A percentile compares a stretch with the other conserved stretches of the same genome.
phyloP scores from a whole-genome alignment of 2,888 invertebrate species.

The Folsomia manolachei region DNA sequence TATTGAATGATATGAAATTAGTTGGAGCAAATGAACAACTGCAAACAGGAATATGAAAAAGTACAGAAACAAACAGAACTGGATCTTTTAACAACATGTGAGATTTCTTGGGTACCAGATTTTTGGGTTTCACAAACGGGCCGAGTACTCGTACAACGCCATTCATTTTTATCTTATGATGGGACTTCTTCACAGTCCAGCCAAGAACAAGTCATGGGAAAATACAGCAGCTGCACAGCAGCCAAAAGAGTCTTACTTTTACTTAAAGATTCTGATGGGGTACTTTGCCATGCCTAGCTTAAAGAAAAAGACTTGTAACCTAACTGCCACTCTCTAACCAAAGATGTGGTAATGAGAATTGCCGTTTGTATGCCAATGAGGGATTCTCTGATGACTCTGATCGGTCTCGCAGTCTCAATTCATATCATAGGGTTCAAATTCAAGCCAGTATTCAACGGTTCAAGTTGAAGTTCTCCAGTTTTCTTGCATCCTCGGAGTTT shows the following conservation, averaged over 20 bases:
- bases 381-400: neutral
- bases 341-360: neutral
- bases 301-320: neutral
- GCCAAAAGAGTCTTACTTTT: slow-evolving; percentile 2
- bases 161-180: too few relatives aligned
- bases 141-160: neutral
- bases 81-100: too few relatives aligned
- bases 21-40: neutral
- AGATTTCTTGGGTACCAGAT: too few relatives aligned
- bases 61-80: neutral
- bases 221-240: slow-evolving; percentile 16
- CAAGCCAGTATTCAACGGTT: too few relatives aligned
- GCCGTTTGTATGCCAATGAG: neutral
- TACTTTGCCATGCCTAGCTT: neutral
- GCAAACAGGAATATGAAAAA: neutral
- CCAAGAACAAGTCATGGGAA: slow-evolving; percentile 8
- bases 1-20: too few relatives aligned
- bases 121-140: neutral
- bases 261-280: neutral
- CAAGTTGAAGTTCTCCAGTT: too few relatives aligned
- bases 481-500: too few relatives aligned
- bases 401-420: too few relatives aligned
- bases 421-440: too few relatives aligned
- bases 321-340: neutral
- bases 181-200: neutral